Percentiles rank a stretch among this genome's conserved stretches.
Evolutionary conservation across 2,113 vertebrate species (phyloP).

Genomic region (Melanostigma gelatinosum): DNA sequence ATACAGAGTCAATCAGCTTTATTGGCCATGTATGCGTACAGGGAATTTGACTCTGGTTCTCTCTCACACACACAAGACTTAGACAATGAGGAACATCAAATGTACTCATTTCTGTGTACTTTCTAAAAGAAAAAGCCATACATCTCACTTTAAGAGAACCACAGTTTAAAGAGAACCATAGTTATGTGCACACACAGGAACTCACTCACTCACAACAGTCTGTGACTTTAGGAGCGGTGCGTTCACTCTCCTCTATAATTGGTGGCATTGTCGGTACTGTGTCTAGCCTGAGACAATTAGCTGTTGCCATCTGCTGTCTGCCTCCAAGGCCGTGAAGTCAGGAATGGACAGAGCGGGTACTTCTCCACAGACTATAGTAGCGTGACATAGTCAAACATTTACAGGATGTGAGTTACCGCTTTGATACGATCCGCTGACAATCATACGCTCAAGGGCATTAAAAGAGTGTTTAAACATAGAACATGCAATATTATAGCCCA

Average conservation of each 20-base stretch:
- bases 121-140: neutral
- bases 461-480: neutral
- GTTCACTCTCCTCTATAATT: constrained; percentile 47
- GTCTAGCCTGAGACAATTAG: constrained; percentile 54
- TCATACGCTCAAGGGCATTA: neutral
- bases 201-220: constrained; percentile 8
- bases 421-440: neutral
- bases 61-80: constrained; percentile 2
- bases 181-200: constrained; percentile 22
- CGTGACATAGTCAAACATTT: neutral
- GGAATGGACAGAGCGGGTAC: constrained; percentile 14
- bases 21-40: no score
- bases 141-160: neutral
- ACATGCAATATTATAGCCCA: neutral
- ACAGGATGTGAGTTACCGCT: neutral
- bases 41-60: no score
- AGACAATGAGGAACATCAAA: neutral
- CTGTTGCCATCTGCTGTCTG: constrained; percentile 59
- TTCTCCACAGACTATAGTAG: constrained; percentile 14
- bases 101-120: neutral
- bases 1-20: neutral
- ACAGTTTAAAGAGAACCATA: neutral
- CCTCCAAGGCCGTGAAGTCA: constrained; percentile 27
- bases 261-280: constrained; percentile 28
- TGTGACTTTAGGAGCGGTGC: constrained; percentile 31